phyloP scores from a whole-genome alignment of 2,797 vertebrate species.

The Esox masquinongy region DNA sequence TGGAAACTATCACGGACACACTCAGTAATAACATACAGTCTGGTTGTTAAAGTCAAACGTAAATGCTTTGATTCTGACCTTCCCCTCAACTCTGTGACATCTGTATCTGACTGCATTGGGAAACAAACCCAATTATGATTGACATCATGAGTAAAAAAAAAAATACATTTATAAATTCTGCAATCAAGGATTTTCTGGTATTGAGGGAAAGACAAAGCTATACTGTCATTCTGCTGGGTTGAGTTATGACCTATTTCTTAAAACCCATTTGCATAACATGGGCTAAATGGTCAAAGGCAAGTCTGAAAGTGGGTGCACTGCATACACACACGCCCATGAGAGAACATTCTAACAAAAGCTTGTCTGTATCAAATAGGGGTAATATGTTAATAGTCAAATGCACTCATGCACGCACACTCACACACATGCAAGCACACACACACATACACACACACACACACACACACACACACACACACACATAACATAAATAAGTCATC shows the following conservation, averaged over 20 bases:
- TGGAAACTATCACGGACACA: not conserved
- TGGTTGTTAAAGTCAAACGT: not conserved
- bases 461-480: not conserved
- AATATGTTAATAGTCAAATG: too few relatives aligned
- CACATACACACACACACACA: constrained; percentile 3
- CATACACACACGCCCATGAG: not conserved
- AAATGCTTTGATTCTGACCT: not conserved
- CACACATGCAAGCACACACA: not conserved
- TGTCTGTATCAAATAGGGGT: not conserved
- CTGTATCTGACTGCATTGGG: not conserved
- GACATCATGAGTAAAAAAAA: not conserved
- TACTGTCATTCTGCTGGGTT: constrained; percentile 4
- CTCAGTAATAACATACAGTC: not conserved
- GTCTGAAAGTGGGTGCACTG: constrained; percentile 13
- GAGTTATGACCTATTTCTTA: not conserved
- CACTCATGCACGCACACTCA: constrained; percentile 1
- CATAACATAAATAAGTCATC: constrained; percentile 27
- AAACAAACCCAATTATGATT: not conserved
- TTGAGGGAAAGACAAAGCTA: not conserved
- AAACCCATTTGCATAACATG: not conserved
- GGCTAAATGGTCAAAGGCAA: constrained; percentile 7
- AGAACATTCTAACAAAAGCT: not conserved
- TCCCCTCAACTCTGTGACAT: not conserved
- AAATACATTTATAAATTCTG: not conserved
- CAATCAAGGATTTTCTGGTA: not conserved